A percentile compares a stretch with the other conserved stretches of the same genome.
These are phyloP conservation scores for Coenonympha glycerion DNA, from an alignment of 2,888 invertebrate species.

Conservation along the genomic window DNA sequence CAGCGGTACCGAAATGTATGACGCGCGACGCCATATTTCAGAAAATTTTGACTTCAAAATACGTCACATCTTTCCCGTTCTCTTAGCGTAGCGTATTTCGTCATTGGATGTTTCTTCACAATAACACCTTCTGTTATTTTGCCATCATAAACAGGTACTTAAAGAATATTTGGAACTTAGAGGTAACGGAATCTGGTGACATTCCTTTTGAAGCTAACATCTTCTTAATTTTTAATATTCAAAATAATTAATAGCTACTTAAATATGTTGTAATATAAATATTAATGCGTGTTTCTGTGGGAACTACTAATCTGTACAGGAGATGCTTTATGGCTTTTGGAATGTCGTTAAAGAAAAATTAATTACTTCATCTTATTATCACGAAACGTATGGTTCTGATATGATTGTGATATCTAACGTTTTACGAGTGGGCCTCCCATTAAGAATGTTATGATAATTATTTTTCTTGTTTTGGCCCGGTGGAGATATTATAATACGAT, in stretches of 20 bases:
- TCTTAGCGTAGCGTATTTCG: no score
- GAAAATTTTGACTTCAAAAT: no score
- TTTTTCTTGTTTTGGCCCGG: background rate
- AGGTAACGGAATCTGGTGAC: background rate
- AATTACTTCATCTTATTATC: conserved; percentile 22
- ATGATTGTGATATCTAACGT: conserved; percentile 12
- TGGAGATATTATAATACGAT: no score
- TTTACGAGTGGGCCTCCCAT: conserved; percentile 12
- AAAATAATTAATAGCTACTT: conserved; percentile 16
- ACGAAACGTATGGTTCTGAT: conserved; percentile 12
- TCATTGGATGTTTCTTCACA: no score
- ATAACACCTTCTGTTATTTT: no score
- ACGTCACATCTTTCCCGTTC: no score
- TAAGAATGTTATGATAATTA: background rate
- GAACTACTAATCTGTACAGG: conserved; percentile 19
- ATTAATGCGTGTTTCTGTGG: conserved; percentile 19
- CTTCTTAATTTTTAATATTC: conserved; percentile 4
- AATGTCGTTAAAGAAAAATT: conserved; percentile 20
- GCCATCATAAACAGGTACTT: no score
- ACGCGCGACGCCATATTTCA: no score
- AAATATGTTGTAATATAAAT: conserved; percentile 20
- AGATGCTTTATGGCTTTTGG: conserved; percentile 19
- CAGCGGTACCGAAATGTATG: no score
- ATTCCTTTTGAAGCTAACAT: background rate
- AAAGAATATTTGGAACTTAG: background rate